Conservation (phyloP, 2,888 invertebrate genomes). For the Chloroclysta siterata region DNA sequence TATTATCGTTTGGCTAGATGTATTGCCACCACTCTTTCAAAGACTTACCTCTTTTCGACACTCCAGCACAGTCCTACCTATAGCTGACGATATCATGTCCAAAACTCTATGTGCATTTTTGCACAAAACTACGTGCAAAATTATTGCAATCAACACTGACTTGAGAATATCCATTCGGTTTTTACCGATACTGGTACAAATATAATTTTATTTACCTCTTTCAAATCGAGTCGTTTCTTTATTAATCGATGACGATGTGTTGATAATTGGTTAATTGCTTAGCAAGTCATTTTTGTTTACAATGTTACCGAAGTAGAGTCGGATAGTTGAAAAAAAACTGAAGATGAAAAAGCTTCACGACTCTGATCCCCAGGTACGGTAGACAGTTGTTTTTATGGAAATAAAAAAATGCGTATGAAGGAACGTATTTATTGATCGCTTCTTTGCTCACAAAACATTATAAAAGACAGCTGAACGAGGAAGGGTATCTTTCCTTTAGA, state of each 20-base stretch:
- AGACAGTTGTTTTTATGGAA: background rate
- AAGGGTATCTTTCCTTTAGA: constrained; percentile 20
- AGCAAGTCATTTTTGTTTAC: background rate
- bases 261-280: constrained; percentile 25
- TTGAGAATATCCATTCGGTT: constrained; percentile 6
- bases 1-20: no score
- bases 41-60: constrained; percentile 21
- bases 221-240: background rate
- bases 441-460: constrained; percentile 21
- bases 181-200: background rate
- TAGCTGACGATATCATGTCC: background rate
- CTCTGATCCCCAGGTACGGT: no score
- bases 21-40: background rate
- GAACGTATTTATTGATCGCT: constrained; percentile 22
- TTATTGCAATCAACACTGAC: background rate
- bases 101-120: constrained; percentile 2
- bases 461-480: constrained; percentile 32
- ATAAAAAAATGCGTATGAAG: constrained; percentile 7
- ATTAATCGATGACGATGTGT: constrained; percentile 15
- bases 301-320: background rate
- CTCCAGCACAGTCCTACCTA: constrained; percentile 16
- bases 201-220: background rate
- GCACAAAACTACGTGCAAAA: constrained; percentile 6
- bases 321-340: no score
- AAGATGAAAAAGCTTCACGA: no score